Evolutionary conservation across 2,888 invertebrate genomes (phyloP).

Genomic region (Microchrysa polita): DNA sequence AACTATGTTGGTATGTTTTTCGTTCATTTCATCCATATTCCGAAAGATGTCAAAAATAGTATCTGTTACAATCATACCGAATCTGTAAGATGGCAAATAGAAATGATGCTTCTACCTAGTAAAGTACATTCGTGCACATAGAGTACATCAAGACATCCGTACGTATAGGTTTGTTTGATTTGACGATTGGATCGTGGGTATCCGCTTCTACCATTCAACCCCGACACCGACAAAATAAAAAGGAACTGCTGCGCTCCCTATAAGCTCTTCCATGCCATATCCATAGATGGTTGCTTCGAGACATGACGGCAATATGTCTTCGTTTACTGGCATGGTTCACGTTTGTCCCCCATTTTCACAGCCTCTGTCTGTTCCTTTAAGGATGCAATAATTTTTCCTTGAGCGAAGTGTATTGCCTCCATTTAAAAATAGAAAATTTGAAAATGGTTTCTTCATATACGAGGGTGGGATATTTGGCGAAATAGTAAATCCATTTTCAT

Average conservation of each 20-base stretch:
- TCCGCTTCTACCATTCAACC: conserved; percentile 25
- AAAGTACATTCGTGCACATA: conserved; percentile 8
- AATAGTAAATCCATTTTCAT: neutral
- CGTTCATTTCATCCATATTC: conserved; percentile 24
- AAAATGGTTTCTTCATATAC: conserved; percentile 9
- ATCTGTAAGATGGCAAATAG: conserved; percentile 3
- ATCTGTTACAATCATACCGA: too few species aligned
- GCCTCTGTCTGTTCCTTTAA: conserved; percentile 49
- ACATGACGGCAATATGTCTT: conserved; percentile 43
- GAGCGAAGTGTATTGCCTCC: conserved; percentile 32
- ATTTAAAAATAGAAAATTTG: conserved; percentile 38
- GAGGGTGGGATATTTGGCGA: neutral
- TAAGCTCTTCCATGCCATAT: conserved; percentile 19
- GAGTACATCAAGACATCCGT: conserved; percentile 25
- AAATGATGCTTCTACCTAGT: conserved; percentile 6
- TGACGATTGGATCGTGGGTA: neutral
- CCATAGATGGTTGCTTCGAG: conserved; percentile 36
- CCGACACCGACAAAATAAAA: conserved; percentile 21
- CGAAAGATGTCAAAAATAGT: neutral
- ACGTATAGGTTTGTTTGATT: neutral
- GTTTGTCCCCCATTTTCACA: conserved; percentile 39
- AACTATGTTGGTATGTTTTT: too few species aligned
- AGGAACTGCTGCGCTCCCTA: conserved; percentile 25
- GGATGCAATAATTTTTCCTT: conserved; percentile 48
- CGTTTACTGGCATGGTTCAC: conserved; percentile 42